phyloP scores from a whole-genome alignment of 2,888 invertebrate species.

The Cheilosia grossa region DNA sequence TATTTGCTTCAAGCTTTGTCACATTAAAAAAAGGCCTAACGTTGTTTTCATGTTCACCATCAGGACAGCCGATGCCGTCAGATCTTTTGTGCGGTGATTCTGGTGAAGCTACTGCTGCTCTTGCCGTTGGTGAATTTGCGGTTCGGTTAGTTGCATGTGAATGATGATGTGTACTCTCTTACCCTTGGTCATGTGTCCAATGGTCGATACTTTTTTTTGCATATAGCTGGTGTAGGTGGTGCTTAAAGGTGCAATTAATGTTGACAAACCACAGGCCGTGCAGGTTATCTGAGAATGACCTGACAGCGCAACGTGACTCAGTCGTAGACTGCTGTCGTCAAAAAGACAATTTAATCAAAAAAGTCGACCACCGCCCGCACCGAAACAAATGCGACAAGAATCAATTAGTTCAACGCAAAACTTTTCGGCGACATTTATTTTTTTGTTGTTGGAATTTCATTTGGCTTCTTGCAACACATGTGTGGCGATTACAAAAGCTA shows the following conservation, averaged over 20 bases:
- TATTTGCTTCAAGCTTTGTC: constrained; percentile 38
- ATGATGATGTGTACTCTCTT: constrained; percentile 35
- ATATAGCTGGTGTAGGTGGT: neutral
- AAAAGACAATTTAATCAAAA: constrained; percentile 30
- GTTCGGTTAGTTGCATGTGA: constrained; percentile 48
- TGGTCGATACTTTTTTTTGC: constrained; percentile 24
- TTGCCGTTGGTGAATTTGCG: constrained; percentile 36
- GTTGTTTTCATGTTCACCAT: constrained; percentile 12
- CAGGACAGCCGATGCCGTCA: constrained; percentile 21
- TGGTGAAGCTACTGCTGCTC: constrained; percentile 15
- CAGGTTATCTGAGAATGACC: constrained; percentile 8
- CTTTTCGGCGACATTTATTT: neutral
- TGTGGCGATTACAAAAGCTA: constrained; percentile 17
- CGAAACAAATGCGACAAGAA: constrained; percentile 9
- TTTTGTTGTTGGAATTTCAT: neutral
- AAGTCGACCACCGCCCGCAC: constrained; percentile 8
- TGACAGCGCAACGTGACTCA: neutral
- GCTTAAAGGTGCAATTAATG: constrained; percentile 41
- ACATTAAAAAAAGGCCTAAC: constrained; percentile 4
- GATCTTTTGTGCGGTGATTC: constrained; percentile 16
- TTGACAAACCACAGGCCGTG: constrained; percentile 44
- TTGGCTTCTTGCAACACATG: constrained; percentile 23
- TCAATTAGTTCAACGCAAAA: constrained; percentile 28
- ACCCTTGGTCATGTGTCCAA: constrained; percentile 21
- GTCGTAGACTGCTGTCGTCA: neutral